A percentile compares a stretch with the other conserved stretches of the same genome.
phyloP scores from a whole-genome alignment of 2,113 vertebrate species.

The Acanthisitta chloris region DNA sequence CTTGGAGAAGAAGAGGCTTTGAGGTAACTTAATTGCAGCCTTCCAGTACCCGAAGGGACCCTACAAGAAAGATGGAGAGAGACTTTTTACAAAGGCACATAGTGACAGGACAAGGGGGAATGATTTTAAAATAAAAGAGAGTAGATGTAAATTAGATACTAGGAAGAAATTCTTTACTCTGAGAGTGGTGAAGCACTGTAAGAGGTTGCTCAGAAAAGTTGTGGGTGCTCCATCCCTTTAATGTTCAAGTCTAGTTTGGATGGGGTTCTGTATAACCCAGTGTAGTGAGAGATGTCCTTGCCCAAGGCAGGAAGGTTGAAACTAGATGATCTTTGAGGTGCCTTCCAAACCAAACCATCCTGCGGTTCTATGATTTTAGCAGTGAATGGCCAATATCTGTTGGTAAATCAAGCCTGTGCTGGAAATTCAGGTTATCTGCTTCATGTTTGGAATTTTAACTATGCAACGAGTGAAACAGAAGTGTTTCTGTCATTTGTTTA shows the following conservation, averaged over 20 bases:
- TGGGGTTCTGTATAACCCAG: neutral
- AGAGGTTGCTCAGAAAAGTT: neutral
- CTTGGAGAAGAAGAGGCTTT: neutral
- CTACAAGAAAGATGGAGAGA: neutral
- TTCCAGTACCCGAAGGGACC: neutral
- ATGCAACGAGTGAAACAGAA: neutral
- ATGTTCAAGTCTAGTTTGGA: neutral
- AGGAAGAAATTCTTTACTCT: neutral
- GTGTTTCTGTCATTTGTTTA: neutral
- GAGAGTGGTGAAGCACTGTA: neutral
- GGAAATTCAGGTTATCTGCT: neutral
- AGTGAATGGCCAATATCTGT: neutral
- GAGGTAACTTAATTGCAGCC: too few species aligned
- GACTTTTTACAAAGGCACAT: too few species aligned
- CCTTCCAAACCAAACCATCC: neutral
- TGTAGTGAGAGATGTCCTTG: neutral
- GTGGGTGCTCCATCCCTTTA: neutral
- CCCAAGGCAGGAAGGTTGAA: neutral
- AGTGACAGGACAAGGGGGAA: neutral
- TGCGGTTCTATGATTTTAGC: neutral
- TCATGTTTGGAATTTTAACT: neutral
- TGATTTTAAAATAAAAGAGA: neutral
- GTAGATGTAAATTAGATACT: neutral
- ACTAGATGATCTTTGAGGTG: neutral
- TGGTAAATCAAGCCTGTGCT: neutral